Conservation (phyloP, 2,888 invertebrate genomes). For the Xylota segnis region DNA sequence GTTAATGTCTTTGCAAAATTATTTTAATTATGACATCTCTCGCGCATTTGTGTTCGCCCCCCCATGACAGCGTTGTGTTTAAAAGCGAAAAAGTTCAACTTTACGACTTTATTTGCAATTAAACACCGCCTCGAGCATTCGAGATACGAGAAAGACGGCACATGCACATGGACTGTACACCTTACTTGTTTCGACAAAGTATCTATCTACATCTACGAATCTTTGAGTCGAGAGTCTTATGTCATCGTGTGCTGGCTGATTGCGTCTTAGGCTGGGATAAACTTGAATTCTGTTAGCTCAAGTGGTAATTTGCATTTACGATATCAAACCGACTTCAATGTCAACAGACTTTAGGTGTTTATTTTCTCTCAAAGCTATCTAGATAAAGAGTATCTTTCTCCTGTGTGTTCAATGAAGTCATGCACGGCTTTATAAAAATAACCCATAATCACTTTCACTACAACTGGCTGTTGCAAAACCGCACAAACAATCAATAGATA, state of each 20-base stretch:
- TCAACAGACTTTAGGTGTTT: conserved; percentile 42
- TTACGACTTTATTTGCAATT: conserved; percentile 34
- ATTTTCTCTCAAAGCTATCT: conserved; percentile 37
- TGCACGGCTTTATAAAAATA: neutral
- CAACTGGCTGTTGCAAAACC: neutral
- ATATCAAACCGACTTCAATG: conserved; percentile 45
- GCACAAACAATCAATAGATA: conserved; percentile 8
- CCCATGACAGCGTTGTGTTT: neutral
- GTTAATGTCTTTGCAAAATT: conserved; percentile 54
- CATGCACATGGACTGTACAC: conserved; percentile 3
- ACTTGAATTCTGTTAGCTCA: conserved; percentile 54
- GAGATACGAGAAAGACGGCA: neutral
- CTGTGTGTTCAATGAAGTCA: conserved; percentile 42
- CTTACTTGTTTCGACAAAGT: conserved; percentile 31
- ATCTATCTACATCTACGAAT: conserved; percentile 33
- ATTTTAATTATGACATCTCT: conserved; percentile 64
- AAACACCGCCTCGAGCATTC: conserved; percentile 27
- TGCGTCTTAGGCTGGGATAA: conserved; percentile 24
- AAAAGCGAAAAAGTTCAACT: conserved; percentile 22
- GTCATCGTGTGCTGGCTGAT: conserved; percentile 31
- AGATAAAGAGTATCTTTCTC: conserved; percentile 33
- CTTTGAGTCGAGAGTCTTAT: conserved; percentile 41
- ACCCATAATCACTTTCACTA: conserved; percentile 33
- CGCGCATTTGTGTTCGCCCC: neutral
- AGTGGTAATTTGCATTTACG: conserved; percentile 58